phyloP scores from a whole-genome alignment of 2,113 vertebrate genomes.

The Malurus cyaneus region DNA sequence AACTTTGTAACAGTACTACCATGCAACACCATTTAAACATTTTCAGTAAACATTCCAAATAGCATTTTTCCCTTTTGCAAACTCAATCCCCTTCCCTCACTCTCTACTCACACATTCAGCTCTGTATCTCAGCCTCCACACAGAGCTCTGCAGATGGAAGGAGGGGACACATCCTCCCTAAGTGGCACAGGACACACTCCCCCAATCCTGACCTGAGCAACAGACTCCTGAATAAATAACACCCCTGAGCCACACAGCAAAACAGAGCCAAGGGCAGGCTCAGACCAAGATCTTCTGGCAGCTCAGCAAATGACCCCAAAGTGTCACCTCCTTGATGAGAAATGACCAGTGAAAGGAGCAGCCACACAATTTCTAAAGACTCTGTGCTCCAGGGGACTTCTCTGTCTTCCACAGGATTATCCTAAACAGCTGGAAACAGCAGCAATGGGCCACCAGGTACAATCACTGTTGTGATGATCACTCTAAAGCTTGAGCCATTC shows the following conservation, averaged over 20 bases:
- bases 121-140: not conserved
- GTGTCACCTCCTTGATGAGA: not conserved
- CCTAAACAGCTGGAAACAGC: not conserved
- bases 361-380: not conserved
- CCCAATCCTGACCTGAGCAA: not conserved
- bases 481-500: not conserved
- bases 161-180: not conserved
- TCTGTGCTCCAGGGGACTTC: not conserved
- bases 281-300: not conserved
- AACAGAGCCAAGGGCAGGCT: not conserved
- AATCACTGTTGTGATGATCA: not conserved
- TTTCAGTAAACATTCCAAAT: not conserved
- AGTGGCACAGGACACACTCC: not conserved
- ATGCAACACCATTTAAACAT: not conserved
- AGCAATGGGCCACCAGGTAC: not conserved
- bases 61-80: not conserved
- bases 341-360: not conserved
- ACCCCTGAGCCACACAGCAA: not conserved
- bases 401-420: not conserved
- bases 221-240: not conserved
- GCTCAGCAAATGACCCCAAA: not conserved
- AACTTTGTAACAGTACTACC: not conserved
- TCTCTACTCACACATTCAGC: not conserved
- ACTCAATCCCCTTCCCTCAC: not conserved
- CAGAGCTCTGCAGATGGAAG: fast-evolving